These are phyloP conservation scores for Centropus unirufus DNA, from an alignment of 2,113 vertebrate genomes.

Conservation along the genomic window DNA sequence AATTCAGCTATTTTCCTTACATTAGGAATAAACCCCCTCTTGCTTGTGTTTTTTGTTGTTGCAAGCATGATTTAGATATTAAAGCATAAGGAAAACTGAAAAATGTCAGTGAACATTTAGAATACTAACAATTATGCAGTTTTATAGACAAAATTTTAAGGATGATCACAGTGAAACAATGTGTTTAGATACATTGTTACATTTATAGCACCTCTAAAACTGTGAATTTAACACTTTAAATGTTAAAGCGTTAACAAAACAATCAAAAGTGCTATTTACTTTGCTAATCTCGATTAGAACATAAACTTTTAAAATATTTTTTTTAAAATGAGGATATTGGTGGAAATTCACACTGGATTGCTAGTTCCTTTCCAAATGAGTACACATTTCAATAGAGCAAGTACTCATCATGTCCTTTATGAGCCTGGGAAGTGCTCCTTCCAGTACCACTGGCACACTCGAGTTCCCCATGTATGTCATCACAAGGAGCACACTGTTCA, in stretches of 20 bases:
- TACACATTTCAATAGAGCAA: neutral
- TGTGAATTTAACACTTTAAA: neutral
- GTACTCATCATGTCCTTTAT: neutral
- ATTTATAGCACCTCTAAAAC: neutral
- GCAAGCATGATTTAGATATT: neutral
- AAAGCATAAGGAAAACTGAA: neutral
- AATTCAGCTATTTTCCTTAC: neutral
- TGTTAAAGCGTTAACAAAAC: neutral
- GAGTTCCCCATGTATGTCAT: neutral
- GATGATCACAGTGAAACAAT: neutral
- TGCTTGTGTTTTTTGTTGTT: neutral
- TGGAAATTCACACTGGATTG: neutral
- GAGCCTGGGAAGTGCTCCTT: neutral
- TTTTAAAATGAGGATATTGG: neutral
- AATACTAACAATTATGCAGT: neutral
- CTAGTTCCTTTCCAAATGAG: neutral
- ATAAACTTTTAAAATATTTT: neutral
- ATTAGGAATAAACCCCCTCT: neutral
- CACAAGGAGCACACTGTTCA: neutral
- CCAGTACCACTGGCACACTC: neutral
- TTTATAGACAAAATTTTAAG: neutral
- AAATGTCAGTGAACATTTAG: neutral
- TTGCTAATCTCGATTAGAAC: neutral
- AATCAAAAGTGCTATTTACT: neutral
- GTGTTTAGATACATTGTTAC: neutral